Base-by-base conservation (phyloP, 2,113 vertebrate genomes). In the Labeo catla region DNA sequence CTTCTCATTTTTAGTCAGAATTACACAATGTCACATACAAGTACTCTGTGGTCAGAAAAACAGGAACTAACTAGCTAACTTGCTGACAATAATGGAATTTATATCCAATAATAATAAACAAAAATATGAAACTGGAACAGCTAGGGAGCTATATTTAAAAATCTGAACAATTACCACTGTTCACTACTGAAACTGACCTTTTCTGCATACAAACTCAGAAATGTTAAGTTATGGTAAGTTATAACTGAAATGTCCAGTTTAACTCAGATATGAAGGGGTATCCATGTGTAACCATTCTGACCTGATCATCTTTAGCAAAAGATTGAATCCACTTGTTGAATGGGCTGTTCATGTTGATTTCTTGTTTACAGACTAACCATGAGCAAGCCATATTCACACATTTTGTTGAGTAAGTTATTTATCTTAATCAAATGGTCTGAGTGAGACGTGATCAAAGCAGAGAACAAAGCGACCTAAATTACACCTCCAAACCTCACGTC, bases 11-110 rank as follows among this genome's bases (percentile, higher is more conserved):
- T 9, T 77, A 19, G 76, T 10, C 15, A 1, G 28, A 77, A 54
- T 77, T 77, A 54, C 76, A 77, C 45, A 76, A 52, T 34, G n/a
- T 52, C 73, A 15, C n/a, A 76, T 76, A 50, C 6, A 76, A 76
- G 12, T 15, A 6, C n/a, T 73, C 43, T 52, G 23, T 52, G 12
- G 21, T 28, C 6, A 28, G n/a, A 54, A 23, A 77, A 19, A 77
- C 36, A 54, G 49, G 49, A 77, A 50, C n/a, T 34, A 54, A 54
- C 13, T 77, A 76, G 16, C 11, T 28, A 77, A 50, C n/a, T 54
- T 54, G 76, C 76, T 77, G 76, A 77, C 76, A 54, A 36, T 77
- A 34, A 77, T 34, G 76, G 76, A 77, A 77, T 74, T 8, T 74
- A 13, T 23, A 74, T 49, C 9, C n/a, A 49, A n/a, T 72, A 45